Evolutionary conservation across 2,113 vertebrate genomes (phyloP).

Genomic region (Jaculus jaculus): DNA sequence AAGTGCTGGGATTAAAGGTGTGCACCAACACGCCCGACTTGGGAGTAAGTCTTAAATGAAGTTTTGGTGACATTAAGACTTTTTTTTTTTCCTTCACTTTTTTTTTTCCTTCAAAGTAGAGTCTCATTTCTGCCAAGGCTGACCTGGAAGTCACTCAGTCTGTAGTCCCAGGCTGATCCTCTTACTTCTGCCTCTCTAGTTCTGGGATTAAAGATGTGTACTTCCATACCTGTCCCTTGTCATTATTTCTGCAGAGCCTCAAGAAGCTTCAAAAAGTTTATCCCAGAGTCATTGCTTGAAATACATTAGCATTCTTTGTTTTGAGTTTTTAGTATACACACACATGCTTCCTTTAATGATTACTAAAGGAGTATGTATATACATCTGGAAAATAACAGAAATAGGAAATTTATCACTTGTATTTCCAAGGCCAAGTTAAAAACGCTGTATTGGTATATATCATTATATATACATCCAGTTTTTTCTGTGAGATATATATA

Average conservation of each 20-base stretch:
- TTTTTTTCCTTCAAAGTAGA: no score
- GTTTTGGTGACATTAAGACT: no score
- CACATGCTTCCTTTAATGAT: neutral
- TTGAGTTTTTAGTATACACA: constrained; percentile 21
- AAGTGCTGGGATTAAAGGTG: no score
- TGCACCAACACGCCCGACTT: no score
- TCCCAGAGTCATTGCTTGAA: constrained; percentile 18
- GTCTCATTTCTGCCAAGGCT: no score
- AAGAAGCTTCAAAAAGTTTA: constrained; percentile 17
- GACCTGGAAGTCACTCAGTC: neutral
- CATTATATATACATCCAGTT: neutral
- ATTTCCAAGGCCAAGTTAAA: neutral
- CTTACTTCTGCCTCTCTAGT: neutral
- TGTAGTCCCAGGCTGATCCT: neutral
- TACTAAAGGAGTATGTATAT: constrained; percentile 16
- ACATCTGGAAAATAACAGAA: constrained; percentile 45
- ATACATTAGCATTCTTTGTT: constrained; percentile 43
- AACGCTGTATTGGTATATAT: no score
- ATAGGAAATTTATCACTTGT: constrained; percentile 19
- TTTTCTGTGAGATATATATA: constrained; percentile 21
- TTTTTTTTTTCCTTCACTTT: no score
- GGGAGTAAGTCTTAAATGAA: no score
- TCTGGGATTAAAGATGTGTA: neutral
- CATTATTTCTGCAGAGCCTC: neutral
- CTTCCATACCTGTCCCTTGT: neutral